Conservation (phyloP, 2,113 vertebrate species). For the Callipepla squamata region DNA sequence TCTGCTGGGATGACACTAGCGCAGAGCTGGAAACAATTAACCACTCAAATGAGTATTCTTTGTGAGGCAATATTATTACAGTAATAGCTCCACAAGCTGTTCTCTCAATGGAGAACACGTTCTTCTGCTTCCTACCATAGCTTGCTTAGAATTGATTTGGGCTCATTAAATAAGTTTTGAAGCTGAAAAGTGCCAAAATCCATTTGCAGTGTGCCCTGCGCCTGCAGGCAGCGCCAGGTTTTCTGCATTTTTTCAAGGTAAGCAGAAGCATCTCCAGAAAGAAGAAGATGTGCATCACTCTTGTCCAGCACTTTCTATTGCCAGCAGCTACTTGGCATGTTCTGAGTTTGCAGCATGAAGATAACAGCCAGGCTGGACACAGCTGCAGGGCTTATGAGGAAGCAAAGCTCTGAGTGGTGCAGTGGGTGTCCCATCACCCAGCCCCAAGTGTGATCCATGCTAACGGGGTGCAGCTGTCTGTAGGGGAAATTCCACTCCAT, state of each 20-base stretch:
- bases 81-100: constrained; percentile 47
- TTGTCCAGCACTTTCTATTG: not conserved
- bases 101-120: not conserved
- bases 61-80: not conserved
- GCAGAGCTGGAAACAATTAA: constrained; percentile 53
- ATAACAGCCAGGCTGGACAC: not conserved
- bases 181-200: constrained; percentile 10
- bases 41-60: not conserved
- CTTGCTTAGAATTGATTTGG: not conserved
- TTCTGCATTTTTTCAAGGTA: not conserved
- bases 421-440: not conserved
- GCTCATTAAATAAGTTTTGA: constrained; percentile 2
- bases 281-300: not conserved
- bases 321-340: not conserved
- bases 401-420: not conserved
- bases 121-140: not conserved
- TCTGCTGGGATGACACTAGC: constrained; percentile 17
- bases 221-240: not conserved
- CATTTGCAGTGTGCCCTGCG: not conserved
- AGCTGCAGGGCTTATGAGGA: not conserved
- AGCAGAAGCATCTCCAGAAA: not conserved
- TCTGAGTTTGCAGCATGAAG: not conserved
- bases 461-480: not conserved
- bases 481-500: not conserved
- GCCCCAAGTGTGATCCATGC: not conserved